A percentile compares a stretch with the other conserved stretches of the same genome.
Conservation (phyloP, 2,888 invertebrate genomes). For the Tinea pellionella region DNA sequence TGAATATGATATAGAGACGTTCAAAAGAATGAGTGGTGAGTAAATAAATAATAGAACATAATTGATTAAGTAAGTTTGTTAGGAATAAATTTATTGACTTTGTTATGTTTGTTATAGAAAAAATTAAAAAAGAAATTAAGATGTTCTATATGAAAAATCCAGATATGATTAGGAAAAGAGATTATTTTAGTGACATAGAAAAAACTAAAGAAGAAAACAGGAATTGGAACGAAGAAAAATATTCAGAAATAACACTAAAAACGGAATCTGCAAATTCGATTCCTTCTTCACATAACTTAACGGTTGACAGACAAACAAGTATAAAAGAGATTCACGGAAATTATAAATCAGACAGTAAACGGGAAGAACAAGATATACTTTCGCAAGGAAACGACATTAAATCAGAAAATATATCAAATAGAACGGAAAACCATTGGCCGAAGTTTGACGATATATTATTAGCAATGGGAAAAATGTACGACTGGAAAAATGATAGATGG, state of each 20-base stretch:
- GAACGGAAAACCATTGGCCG: constrained; percentile 34
- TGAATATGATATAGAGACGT: constrained; percentile 39
- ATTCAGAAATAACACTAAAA: neutral
- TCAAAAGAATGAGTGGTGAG: constrained; percentile 46
- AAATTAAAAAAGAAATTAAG: constrained; percentile 47
- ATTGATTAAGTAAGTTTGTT: too few species aligned
- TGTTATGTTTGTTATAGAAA: constrained; percentile 34
- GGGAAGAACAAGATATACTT: constrained; percentile 8
- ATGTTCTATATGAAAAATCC: constrained; percentile 47
- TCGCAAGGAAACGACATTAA: neutral
- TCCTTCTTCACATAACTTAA: neutral
- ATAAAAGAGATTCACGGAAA: constrained; percentile 10
- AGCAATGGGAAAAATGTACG: constrained; percentile 51
- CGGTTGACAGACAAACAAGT: constrained; percentile 5
- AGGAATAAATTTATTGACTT: too few species aligned
- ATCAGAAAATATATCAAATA: constrained; percentile 8
- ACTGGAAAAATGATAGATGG: constrained; percentile 63
- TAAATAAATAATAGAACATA: neutral
- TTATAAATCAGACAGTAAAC: constrained; percentile 12
- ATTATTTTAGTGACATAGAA: neutral
- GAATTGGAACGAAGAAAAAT: neutral
- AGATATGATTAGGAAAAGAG: neutral
- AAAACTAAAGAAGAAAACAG: neutral
- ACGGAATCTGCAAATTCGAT: neutral
- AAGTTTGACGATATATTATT: constrained; percentile 54